Evolutionary conservation across 2,888 invertebrate genomes (phyloP).

Genomic region (Panopea generosa): DNA sequence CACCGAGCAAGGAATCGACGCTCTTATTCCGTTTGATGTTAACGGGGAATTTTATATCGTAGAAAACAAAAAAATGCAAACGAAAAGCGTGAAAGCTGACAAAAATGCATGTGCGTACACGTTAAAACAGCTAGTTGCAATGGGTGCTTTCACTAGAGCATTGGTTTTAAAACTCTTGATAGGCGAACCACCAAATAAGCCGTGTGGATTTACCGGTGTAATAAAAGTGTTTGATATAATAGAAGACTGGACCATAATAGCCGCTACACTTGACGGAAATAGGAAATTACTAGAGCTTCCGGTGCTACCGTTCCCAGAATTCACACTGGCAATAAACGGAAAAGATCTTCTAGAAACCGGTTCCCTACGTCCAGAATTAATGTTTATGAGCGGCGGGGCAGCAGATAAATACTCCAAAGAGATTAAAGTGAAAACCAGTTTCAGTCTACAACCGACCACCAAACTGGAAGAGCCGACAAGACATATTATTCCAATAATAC

Average conservation of each 20-base stretch:
- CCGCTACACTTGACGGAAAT: slow-evolving; percentile 64
- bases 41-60: slow-evolving; percentile 71
- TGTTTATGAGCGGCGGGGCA: slow-evolving; percentile 55
- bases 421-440: slow-evolving; percentile 70
- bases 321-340: slow-evolving; percentile 66
- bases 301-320: slow-evolving; percentile 68
- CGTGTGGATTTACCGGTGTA: slow-evolving; percentile 72
- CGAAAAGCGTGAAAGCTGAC: slow-evolving; percentile 61
- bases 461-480: no score
- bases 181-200: slow-evolving; percentile 70
- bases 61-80: slow-evolving; percentile 59
- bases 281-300: slow-evolving; percentile 73
- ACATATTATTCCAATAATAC: no score
- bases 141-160: slow-evolving; percentile 64
- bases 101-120: slow-evolving; percentile 63
- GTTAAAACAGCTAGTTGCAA: slow-evolving; percentile 60
- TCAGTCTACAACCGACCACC: slow-evolving; percentile 27
- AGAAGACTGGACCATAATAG: slow-evolving; percentile 73
- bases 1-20: slow-evolving; percentile 63
- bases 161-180: slow-evolving; percentile 65
- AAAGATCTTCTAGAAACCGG: slow-evolving; percentile 60
- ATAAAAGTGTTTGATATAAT: slow-evolving; percentile 71
- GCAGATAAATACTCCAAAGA: slow-evolving; percentile 67
- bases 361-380: slow-evolving; percentile 46
- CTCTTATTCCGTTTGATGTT: slow-evolving; percentile 71